phyloP scores from a whole-genome alignment of 2,797 vertebrate genomes.

The Sebastes wilsoni region DNA sequence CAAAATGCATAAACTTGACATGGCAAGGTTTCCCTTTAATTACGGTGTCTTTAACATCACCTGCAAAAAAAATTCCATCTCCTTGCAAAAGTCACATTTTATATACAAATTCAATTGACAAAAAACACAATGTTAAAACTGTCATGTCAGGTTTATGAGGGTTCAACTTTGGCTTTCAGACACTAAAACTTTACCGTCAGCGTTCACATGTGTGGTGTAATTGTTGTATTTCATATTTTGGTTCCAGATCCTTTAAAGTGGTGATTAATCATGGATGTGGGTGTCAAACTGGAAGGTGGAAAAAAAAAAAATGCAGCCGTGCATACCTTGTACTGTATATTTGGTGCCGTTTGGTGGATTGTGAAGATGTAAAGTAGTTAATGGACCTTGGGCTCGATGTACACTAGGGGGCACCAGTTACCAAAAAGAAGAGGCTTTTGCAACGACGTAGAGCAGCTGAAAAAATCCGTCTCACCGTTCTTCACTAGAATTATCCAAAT shows the following conservation, averaged over 20 bases:
- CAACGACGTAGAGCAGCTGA: slow-evolving; percentile 21
- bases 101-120: not conserved
- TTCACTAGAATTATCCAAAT: slow-evolving; percentile 19
- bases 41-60: slow-evolving; percentile 15
- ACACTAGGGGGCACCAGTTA: slow-evolving; percentile 66
- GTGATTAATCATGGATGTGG: slow-evolving; percentile 53
- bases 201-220: slow-evolving; percentile 56
- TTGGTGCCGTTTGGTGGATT: slow-evolving; percentile 70
- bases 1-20: slow-evolving; percentile 58
- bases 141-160: slow-evolving; percentile 59
- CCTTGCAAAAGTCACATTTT: slow-evolving; percentile 31
- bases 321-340: slow-evolving; percentile 61
- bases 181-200: slow-evolving; percentile 47
- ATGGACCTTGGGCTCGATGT: slow-evolving; percentile 48
- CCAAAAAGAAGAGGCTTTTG: slow-evolving; percentile 48
- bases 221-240: slow-evolving; percentile 61
- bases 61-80: not conserved
- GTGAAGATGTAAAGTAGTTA: slow-evolving; percentile 66
- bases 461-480: slow-evolving; percentile 25
- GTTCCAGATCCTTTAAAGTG: slow-evolving; percentile 49
- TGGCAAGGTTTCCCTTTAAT: slow-evolving; percentile 52
- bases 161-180: slow-evolving; percentile 53
- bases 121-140: not conserved
- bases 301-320: slow-evolving; percentile 36
- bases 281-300: slow-evolving; percentile 48